These are phyloP conservation scores for Onchidella celtica DNA, from an alignment of 2,888 invertebrate genomes.

Conservation along the genomic window DNA sequence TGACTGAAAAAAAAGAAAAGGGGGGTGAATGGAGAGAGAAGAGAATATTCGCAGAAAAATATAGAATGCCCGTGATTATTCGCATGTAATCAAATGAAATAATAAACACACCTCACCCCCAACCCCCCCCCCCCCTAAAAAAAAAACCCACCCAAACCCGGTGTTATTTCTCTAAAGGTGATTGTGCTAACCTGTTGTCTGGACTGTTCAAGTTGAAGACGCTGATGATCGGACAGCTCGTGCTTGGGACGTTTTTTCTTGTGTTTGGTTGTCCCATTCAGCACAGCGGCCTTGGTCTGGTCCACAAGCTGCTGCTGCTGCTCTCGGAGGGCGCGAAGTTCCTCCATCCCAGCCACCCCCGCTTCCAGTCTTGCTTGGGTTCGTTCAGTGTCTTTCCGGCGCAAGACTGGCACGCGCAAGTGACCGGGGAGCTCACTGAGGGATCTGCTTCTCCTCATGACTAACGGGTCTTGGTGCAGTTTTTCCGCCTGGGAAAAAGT, in stretches of 20 bases:
- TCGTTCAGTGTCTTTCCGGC: conserved; percentile 47
- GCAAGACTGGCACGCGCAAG: conserved; percentile 46
- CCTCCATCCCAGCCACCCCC: conserved; percentile 45
- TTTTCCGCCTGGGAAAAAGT: not conserved
- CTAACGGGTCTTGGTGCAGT: not conserved
- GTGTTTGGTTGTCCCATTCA: not conserved
- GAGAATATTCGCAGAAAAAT: too few relatives aligned
- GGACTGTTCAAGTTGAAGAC: not conserved
- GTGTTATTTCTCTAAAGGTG: too few relatives aligned
- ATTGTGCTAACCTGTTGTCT: conserved; percentile 33
- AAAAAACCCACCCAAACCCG: too few relatives aligned
- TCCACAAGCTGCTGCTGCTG: conserved; percentile 48
- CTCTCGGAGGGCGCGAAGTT: conserved; percentile 40
- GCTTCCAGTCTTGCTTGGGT: conserved; percentile 51
- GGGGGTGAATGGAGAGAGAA: too few relatives aligned
- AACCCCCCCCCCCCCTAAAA: too few relatives aligned
- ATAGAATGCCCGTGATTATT: too few relatives aligned
- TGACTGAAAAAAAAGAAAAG: too few relatives aligned
- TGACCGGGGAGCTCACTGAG: conserved; percentile 51
- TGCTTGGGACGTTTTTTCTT: not conserved
- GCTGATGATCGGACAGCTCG: not conserved
- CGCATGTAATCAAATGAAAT: too few relatives aligned
- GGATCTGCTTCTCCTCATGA: conserved; percentile 42
- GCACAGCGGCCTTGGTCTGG: conserved; percentile 22
- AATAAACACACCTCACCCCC: too few relatives aligned